Percentiles rank a stretch among this genome's conserved stretches.
Evolutionary conservation across 2,888 invertebrate species (phyloP).

Genomic region (Cryptophagus acutangulus): DNA sequence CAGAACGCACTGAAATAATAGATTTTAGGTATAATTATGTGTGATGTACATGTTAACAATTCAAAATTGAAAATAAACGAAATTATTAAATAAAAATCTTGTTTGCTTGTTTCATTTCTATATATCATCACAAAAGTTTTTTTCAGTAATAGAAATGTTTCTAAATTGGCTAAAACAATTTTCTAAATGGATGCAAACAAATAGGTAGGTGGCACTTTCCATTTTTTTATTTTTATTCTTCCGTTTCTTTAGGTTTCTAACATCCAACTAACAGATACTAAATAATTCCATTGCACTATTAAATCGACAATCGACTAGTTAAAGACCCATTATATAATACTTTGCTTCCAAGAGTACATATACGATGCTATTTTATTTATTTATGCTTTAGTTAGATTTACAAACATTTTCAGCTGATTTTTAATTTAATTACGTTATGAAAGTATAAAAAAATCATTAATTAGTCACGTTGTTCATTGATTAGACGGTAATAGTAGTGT

Average conservation of each 20-base stretch:
- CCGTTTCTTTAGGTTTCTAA: slow-evolving; percentile 15
- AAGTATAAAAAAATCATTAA: too few species aligned
- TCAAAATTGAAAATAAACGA: slow-evolving; percentile 50
- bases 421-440: too few species aligned
- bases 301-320: too few species aligned
- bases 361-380: too few species aligned
- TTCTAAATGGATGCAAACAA: slow-evolving; percentile 17
- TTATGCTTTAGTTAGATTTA: too few species aligned
- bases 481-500: too few species aligned
- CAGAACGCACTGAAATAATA: slow-evolving; percentile 9
- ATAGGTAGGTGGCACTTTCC: slow-evolving; percentile 47
- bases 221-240: slow-evolving; percentile 27
- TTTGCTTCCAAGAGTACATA: too few species aligned
- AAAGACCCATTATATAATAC: too few species aligned
- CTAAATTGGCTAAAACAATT: slow-evolving; percentile 20
- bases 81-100: slow-evolving; percentile 40
- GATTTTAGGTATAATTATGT: slow-evolving; percentile 45
- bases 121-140: slow-evolving; percentile 12
- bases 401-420: too few species aligned
- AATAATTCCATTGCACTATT: too few species aligned
- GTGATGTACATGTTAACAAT: slow-evolving; percentile 51
- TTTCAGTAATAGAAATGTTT: not conserved
- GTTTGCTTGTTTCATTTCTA: slow-evolving; percentile 37
- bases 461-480: too few species aligned
- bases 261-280: slow-evolving; percentile 35